These are phyloP conservation scores for Pluvianellus socialis DNA, from an alignment of 2,113 vertebrate genomes.

Conservation along the genomic window DNA sequence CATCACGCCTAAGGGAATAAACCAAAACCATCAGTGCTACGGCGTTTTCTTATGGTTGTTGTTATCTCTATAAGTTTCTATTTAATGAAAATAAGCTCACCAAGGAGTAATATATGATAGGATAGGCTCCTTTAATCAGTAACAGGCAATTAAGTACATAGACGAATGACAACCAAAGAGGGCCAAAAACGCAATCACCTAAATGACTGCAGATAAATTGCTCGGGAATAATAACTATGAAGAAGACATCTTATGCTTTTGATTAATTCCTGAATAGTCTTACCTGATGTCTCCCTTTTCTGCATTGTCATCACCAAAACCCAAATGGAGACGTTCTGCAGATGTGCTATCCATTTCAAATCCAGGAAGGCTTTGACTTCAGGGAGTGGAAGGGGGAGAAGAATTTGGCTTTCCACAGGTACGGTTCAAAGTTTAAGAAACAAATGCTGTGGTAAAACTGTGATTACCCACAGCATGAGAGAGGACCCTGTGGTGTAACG, in stretches of 20 bases:
- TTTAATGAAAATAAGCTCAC: neutral
- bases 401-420: neutral
- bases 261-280: neutral
- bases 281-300: neutral
- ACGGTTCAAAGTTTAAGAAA: neutral
- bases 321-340: neutral
- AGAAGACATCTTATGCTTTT: neutral
- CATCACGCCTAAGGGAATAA: neutral
- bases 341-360: neutral
- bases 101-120: neutral
- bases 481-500: neutral
- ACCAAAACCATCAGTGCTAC: neutral
- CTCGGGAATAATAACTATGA: neutral
- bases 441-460: neutral
- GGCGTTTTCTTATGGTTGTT: neutral
- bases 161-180: neutral
- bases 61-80: neutral
- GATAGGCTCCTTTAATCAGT: neutral
- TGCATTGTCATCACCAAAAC: neutral
- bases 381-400: neutral
- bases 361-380: neutral
- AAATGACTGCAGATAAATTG: neutral
- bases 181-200: neutral
- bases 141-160: neutral
- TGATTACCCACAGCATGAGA: neutral